A percentile compares a stretch with the other conserved stretches of the same genome.
Evolutionary conservation across 2,113 vertebrate genomes (phyloP).

Genomic region (Rhinoderma darwinii): DNA sequence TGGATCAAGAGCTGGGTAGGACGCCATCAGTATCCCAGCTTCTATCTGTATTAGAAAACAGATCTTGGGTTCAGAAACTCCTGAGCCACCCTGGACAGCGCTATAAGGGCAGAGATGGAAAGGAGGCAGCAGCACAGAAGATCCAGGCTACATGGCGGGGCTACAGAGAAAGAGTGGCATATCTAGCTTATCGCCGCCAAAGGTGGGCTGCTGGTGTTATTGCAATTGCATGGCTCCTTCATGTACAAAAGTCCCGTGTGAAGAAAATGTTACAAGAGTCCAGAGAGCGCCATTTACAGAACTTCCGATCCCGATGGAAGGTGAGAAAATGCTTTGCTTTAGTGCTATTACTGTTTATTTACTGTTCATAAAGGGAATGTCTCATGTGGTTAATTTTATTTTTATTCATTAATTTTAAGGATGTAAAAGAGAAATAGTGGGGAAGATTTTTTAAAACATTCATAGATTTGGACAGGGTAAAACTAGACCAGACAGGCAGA

Average conservation of each 20-base stretch:
- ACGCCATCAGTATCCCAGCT: slow-evolving; percentile 62
- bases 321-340: slow-evolving; percentile 72
- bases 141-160: slow-evolving; percentile 80
- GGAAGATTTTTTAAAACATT: too few species aligned
- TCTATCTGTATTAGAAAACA: slow-evolving; percentile 77
- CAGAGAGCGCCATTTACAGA: slow-evolving; percentile 82
- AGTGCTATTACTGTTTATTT: slow-evolving; percentile 59
- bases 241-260: slow-evolving; percentile 67
- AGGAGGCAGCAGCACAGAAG: slow-evolving; percentile 68
- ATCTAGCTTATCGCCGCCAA: slow-evolving; percentile 64
- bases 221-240: slow-evolving; percentile 73
- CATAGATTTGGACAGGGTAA: too few species aligned
- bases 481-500: too few species aligned
- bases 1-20: slow-evolving; percentile 64
- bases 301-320: slow-evolving; percentile 82
- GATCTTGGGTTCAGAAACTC: slow-evolving; percentile 65
- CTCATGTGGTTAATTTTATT: too few species aligned
- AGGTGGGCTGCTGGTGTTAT: slow-evolving; percentile 82
- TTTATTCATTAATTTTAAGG: too few species aligned
- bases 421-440: too few species aligned
- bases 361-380: background rate
- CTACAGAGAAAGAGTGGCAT: slow-evolving; percentile 66
- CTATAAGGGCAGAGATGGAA: slow-evolving; percentile 76
- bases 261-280: slow-evolving; percentile 76
- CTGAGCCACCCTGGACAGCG: slow-evolving; percentile 75